Percentiles rank a stretch among this genome's conserved stretches.
Evolutionary conservation across 2,113 vertebrate species (phyloP).

Genomic region (Solea solea): DNA sequence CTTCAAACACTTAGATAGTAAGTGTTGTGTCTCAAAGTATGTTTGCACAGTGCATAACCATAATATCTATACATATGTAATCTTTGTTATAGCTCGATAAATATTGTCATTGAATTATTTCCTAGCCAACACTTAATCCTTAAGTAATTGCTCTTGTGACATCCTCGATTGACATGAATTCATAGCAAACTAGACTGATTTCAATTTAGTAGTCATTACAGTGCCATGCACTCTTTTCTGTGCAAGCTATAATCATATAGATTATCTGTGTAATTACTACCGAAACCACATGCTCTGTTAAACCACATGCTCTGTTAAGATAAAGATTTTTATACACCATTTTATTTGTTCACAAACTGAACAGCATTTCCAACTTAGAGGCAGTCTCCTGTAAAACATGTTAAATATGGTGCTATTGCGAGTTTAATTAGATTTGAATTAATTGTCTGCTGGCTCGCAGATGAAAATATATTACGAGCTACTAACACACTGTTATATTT

Average conservation of each 20-base stretch:
- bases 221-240: neutral
- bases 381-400: neutral
- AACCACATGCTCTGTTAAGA: neutral
- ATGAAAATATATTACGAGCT: constrained; percentile 54
- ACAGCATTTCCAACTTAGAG: too few relatives aligned
- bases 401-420: constrained; percentile 33
- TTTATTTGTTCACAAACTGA: constrained; percentile 10
- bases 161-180: too few relatives aligned
- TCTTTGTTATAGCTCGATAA: too few relatives aligned
- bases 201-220: neutral
- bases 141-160: too few relatives aligned
- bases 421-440: constrained; percentile 66
- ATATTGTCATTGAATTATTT: too few relatives aligned
- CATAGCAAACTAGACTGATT: too few relatives aligned
- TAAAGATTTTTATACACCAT: neutral
- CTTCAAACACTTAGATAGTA: too few relatives aligned
- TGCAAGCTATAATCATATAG: neutral
- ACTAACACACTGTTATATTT: constrained; percentile 55
- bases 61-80: too few relatives aligned
- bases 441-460: constrained; percentile 38
- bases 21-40: too few relatives aligned
- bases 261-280: neutral
- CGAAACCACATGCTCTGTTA: neutral
- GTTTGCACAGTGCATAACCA: too few relatives aligned
- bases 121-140: too few relatives aligned